Evolutionary conservation across 2,888 invertebrate genomes (phyloP).

Genomic region (Drosophila prolongata): DNA sequence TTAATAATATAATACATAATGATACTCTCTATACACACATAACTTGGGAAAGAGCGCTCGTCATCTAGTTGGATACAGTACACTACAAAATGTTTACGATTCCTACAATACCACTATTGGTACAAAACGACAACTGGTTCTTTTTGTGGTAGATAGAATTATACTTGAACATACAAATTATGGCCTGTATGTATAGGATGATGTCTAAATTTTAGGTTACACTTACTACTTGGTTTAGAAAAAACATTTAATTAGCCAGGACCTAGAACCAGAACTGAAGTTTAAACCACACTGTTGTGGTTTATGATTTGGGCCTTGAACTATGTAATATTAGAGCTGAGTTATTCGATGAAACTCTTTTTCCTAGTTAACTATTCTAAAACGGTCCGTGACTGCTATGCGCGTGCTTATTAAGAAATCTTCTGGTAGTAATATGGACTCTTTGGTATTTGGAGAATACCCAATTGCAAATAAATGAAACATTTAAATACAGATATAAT

Average conservation of each 20-base stretch:
- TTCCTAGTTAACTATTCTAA: not conserved
- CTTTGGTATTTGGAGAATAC: slow-evolving; percentile 83
- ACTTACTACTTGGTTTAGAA: slow-evolving; percentile 1
- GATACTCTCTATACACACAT: slow-evolving; percentile 40
- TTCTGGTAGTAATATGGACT: slow-evolving; percentile 85
- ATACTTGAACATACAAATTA: slow-evolving; percentile 4
- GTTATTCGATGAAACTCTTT: not conserved
- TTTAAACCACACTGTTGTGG: not conserved
- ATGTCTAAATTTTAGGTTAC: slow-evolving; percentile 6
- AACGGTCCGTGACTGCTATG: slow-evolving; percentile 33
- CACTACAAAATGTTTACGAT: slow-evolving; percentile 39
- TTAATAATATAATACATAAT: slow-evolving; percentile 40
- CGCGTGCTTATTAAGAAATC: slow-evolving; percentile 84
- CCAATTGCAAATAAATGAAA: slow-evolving; percentile 69
- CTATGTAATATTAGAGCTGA: not conserved
- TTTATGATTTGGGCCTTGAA: not conserved
- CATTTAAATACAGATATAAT: slow-evolving; percentile 19
- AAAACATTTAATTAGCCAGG: not conserved
- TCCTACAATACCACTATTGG: slow-evolving; percentile 22
- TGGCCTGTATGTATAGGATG: slow-evolving; percentile 4
- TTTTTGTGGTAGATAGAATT: not conserved
- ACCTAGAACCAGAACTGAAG: slow-evolving; percentile 1
- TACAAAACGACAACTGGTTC: not conserved
- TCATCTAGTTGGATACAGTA: slow-evolving; percentile 39
- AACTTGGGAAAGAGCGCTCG: slow-evolving; percentile 47